phyloP scores from a whole-genome alignment of 2,113 vertebrate species.

The Erythrolamprus reginae region DNA sequence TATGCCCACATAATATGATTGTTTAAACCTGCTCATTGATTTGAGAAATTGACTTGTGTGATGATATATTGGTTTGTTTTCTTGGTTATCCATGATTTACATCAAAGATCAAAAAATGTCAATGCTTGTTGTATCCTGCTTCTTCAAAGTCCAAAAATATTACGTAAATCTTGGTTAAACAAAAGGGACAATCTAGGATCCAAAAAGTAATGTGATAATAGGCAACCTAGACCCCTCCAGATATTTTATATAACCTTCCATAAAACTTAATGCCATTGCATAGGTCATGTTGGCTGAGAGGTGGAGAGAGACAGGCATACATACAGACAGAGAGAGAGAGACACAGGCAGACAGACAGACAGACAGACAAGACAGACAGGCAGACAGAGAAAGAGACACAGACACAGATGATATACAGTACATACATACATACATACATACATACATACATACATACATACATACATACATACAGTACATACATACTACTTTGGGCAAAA shows the following conservation, averaged over 20 bases:
- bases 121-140: neutral
- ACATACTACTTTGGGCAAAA: too few species aligned
- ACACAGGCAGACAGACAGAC: too few species aligned
- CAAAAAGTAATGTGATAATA: neutral
- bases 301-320: too few species aligned
- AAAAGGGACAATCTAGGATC: neutral
- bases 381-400: too few species aligned
- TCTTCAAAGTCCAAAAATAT: neutral
- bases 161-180: neutral
- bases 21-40: neutral
- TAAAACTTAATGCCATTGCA: neutral
- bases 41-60: neutral
- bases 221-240: neutral
- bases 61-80: neutral
- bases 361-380: too few species aligned
- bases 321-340: too few species aligned
- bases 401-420: too few species aligned
- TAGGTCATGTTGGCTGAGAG: neutral
- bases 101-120: neutral
- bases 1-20: neutral
- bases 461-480: too few species aligned
- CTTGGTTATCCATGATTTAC: neutral
- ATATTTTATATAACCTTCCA: neutral
- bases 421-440: too few species aligned
- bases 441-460: too few species aligned